phyloP scores from a whole-genome alignment of 2,888 invertebrate species.

The Drosophila phalerata region DNA sequence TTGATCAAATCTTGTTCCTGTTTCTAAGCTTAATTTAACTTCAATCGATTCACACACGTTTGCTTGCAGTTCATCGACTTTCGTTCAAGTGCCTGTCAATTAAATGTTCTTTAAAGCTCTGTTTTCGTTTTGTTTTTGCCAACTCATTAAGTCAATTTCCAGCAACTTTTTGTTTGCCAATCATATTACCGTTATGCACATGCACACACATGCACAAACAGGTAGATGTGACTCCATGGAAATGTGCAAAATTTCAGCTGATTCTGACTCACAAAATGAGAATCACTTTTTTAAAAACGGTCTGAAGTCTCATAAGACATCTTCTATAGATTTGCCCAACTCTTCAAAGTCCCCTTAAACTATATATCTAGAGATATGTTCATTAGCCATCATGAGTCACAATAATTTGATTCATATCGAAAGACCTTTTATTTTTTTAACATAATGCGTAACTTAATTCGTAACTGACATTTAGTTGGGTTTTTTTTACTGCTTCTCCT shows the following conservation, averaged over 20 bases:
- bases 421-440: slow-evolving; percentile 30
- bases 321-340: background rate
- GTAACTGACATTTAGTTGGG: slow-evolving; percentile 32
- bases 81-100: slow-evolving; percentile 26
- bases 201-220: slow-evolving; percentile 23
- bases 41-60: background rate
- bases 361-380: background rate
- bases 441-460: slow-evolving; percentile 50
- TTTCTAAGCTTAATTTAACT: background rate
- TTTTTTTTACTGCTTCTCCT: slow-evolving; percentile 28
- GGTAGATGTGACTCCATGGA: slow-evolving; percentile 10
- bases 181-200: slow-evolving; percentile 47
- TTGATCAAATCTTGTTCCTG: slow-evolving; percentile 12
- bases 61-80: slow-evolving; percentile 36
- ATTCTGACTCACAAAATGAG: slow-evolving; percentile 38
- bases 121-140: slow-evolving; percentile 9
- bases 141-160: slow-evolving; percentile 48
- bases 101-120: slow-evolving; percentile 22
- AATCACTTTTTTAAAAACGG: background rate
- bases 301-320: background rate
- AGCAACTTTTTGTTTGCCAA: slow-evolving; percentile 29
- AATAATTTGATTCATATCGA: slow-evolving; percentile 10
- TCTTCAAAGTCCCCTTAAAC: background rate
- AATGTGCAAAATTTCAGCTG: background rate
- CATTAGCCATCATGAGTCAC: slow-evolving; percentile 33